Evolutionary conservation across 2,797 vertebrate species (phyloP).

Genomic region (Cyprinodon diabolis): DNA sequence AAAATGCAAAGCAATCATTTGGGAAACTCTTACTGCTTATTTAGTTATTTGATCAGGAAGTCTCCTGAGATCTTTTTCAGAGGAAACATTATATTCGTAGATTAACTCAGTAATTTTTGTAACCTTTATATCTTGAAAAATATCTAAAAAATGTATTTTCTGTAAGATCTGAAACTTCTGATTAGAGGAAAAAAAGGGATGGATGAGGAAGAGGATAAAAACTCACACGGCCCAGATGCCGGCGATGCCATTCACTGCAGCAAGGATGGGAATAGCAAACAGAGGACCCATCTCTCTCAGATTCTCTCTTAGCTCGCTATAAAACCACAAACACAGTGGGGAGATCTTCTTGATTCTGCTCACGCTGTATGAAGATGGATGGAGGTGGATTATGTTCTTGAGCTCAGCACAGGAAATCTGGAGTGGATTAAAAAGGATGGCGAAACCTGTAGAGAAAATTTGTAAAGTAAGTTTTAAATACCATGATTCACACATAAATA

Average conservation of each 20-base stretch:
- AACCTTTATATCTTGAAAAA: neutral
- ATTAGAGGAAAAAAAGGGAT: neutral
- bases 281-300: neutral
- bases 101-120: neutral
- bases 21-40: neutral
- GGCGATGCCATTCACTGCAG: neutral
- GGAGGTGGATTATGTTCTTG: too few species aligned
- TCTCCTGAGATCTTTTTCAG: too few species aligned
- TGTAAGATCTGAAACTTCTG: neutral
- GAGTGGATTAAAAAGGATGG: neutral
- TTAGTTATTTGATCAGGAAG: neutral
- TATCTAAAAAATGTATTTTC: neutral
- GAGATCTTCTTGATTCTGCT: too few species aligned
- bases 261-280: neutral
- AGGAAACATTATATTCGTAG: neutral
- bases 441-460: neutral
- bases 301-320: too few species aligned
- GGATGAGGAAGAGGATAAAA: neutral
- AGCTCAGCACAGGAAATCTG: too few species aligned
- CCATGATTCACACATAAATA: too few species aligned
- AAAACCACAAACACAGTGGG: too few species aligned
- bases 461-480: neutral
- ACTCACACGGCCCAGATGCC: slow-evolving; percentile 1
- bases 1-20: too few species aligned
- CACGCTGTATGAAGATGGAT: too few species aligned